These are phyloP conservation scores for Musca domestica DNA, from an alignment of 1,140 invertebrate genomes.

Conservation along the genomic window DNA sequence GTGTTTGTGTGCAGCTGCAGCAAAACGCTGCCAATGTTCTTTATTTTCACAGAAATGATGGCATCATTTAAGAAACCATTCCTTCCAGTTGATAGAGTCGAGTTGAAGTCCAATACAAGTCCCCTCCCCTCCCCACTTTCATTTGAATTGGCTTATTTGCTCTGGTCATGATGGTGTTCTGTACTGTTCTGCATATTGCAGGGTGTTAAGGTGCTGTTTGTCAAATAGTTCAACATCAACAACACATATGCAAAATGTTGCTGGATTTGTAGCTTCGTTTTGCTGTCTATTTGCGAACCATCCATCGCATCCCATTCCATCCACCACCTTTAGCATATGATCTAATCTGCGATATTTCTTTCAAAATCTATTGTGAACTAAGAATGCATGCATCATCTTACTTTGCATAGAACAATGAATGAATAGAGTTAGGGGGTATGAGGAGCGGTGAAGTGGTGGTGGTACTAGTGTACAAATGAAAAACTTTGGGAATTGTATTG, in stretches of 20 bases:
- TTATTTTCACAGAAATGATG: conserved; percentile 20
- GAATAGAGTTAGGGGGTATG: too few relatives aligned
- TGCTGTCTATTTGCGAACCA: conserved; percentile 24
- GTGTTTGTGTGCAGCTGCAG: too few relatives aligned
- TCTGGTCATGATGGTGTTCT: conserved; percentile 23
- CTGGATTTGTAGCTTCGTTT: conserved; percentile 24
- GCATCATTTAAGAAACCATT: conserved; percentile 21
- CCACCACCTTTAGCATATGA: conserved; percentile 34
- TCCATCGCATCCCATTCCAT: too few relatives aligned
- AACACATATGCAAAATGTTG: conserved; percentile 47
- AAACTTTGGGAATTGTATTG: conserved; percentile 11
- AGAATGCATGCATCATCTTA: not conserved
- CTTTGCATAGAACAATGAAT: not conserved
- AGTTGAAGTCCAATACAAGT: too few relatives aligned
- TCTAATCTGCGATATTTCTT: conserved; percentile 5
- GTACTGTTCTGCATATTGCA: conserved; percentile 11
- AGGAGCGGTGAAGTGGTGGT: too few relatives aligned
- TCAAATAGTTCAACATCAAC: conserved; percentile 38
- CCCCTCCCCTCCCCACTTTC: conserved; percentile 8
- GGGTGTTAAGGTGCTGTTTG: conserved; percentile 21
- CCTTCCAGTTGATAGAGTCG: conserved; percentile 15
- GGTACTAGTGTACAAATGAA: not conserved
- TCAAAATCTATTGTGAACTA: not conserved
- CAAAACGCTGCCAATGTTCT: too few relatives aligned
- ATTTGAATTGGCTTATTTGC: conserved; percentile 13